A percentile compares a stretch with the other conserved stretches of the same genome.
Conservation (phyloP, 2,888 invertebrate genomes). For the Blastobasis lacticolella region DNA sequence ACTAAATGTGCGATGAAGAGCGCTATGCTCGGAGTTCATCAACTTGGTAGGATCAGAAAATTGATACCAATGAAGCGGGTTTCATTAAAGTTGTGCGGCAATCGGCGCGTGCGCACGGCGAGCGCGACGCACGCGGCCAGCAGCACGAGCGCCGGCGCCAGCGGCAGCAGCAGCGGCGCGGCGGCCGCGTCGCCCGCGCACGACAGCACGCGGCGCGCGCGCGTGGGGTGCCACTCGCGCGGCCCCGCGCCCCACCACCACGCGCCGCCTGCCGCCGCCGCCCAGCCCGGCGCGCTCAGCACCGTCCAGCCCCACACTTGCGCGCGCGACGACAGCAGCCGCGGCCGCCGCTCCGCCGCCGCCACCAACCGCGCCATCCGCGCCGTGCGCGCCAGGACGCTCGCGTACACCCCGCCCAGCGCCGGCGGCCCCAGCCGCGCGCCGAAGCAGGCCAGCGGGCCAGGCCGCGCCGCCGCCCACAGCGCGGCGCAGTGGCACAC, state of each 20-base stretch:
- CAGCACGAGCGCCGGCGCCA: conserved; percentile 81
- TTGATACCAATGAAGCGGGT: conserved; percentile 75
- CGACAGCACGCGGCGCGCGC: conserved; percentile 72
- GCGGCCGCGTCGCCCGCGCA: conserved; percentile 74
- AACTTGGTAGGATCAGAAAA: background rate
- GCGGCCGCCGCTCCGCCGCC: conserved; percentile 38
- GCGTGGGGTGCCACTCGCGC: conserved; percentile 63
- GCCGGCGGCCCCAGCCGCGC: conserved; percentile 31
- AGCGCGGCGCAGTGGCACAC: conserved; percentile 74
- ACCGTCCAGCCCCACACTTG: conserved; percentile 50
- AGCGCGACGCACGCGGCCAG: conserved; percentile 83
- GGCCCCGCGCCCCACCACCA: conserved; percentile 61
- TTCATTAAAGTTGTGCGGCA: conserved; percentile 89
- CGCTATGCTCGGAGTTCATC: too few relatives aligned
- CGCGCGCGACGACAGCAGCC: conserved; percentile 54
- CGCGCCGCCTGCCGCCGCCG: conserved; percentile 76
- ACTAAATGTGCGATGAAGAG: too few relatives aligned
- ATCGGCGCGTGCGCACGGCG: conserved; percentile 84
- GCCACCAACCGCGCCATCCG: conserved; percentile 33
- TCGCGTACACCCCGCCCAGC: conserved; percentile 32
- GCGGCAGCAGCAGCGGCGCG: conserved; percentile 73
- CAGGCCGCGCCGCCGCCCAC: conserved; percentile 62
- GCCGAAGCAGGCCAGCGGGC: conserved; percentile 19
- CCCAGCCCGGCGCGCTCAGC: conserved; percentile 64
- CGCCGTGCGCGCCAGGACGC: conserved; percentile 32